phyloP scores from a whole-genome alignment of 2,888 invertebrate genomes.

The Pachydiplax longipennis region DNA sequence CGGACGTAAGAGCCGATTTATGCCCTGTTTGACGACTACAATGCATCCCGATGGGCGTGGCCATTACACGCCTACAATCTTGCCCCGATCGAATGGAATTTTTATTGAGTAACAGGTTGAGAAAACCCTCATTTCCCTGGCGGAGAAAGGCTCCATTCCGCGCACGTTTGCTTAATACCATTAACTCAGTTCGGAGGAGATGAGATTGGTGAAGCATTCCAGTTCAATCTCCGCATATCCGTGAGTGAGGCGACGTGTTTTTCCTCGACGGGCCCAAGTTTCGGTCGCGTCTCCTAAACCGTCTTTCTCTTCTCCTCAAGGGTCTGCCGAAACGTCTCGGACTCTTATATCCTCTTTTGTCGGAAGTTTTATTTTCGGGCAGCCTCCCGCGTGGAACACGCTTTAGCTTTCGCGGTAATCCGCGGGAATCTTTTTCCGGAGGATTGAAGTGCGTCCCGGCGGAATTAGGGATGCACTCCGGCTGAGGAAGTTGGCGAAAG shows the following conservation, averaged over 20 bases:
- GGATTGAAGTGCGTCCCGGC: neutral
- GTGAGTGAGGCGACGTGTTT: neutral
- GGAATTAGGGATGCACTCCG: neutral
- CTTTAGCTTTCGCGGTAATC: conserved; percentile 17
- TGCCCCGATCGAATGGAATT: neutral
- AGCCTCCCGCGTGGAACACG: neutral
- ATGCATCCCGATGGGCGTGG: neutral
- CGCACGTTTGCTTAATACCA: conserved; percentile 9
- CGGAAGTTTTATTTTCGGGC: neutral
- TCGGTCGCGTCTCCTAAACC: neutral
- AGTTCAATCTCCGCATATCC: neutral
- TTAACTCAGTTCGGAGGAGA: neutral
- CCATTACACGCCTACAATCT: neutral
- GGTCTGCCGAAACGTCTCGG: neutral
- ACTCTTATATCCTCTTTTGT: neutral
- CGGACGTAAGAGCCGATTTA: neutral
- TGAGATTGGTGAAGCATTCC: neutral
- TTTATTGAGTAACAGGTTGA: neutral
- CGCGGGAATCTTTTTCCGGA: neutral
- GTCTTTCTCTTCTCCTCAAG: neutral
- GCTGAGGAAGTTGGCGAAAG: too few relatives aligned
- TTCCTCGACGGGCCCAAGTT: neutral
- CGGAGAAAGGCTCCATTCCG: neutral
- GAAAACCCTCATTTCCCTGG: neutral
- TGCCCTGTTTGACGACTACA: neutral